Percentiles rank a stretch among this genome's conserved stretches.
phyloP scores from a whole-genome alignment of 2,888 invertebrate genomes.

The Pachliopta kotzebuea region DNA sequence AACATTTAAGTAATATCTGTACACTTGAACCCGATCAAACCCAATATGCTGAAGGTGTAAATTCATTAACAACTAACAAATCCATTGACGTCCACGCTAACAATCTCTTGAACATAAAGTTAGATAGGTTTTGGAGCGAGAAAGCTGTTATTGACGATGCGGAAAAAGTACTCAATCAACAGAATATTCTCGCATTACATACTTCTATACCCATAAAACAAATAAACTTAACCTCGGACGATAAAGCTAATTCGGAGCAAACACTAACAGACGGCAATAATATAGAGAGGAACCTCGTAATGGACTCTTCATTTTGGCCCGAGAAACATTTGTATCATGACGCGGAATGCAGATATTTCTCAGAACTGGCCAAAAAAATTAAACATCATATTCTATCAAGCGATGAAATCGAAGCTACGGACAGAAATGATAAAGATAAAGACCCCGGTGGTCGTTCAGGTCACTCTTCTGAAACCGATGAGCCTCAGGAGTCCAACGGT shows the following conservation, averaged over 20 bases:
- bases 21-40: neutral
- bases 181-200: conserved; percentile 40
- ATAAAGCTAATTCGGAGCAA: conserved; percentile 30
- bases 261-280: conserved; percentile 33
- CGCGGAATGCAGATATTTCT: conserved; percentile 83
- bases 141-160: conserved; percentile 81
- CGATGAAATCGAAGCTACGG: conserved; percentile 48
- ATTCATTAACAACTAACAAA: conserved; percentile 49
- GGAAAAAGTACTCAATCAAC: conserved; percentile 60
- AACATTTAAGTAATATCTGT: neutral
- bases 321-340: conserved; percentile 83
- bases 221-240: conserved; percentile 30
- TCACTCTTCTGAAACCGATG: conserved; percentile 70
- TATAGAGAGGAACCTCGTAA: conserved; percentile 55
- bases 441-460: conserved; percentile 81
- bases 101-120: conserved; percentile 58
- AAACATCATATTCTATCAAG: conserved; percentile 49
- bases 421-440: conserved; percentile 81
- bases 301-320: conserved; percentile 81
- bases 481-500: conserved; percentile 42
- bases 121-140: conserved; percentile 81
- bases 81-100: conserved; percentile 47
- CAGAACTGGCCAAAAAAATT: conserved; percentile 70
- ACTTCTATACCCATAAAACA: conserved; percentile 12
- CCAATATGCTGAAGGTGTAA: conserved; percentile 17